Base-by-base conservation (phyloP, 1,140 invertebrate species). In the Bombus cullumanus region DNA sequence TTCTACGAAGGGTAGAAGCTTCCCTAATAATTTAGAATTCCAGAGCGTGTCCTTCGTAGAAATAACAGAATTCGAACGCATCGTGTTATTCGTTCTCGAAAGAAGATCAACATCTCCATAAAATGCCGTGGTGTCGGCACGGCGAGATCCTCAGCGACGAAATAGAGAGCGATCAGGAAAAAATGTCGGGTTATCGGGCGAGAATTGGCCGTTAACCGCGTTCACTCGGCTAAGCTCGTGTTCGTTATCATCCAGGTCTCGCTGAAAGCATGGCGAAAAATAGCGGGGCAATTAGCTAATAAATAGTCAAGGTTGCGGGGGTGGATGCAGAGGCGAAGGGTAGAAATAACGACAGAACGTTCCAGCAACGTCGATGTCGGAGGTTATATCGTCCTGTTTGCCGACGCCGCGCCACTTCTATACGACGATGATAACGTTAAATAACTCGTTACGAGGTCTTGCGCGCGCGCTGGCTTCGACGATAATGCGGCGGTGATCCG, bases 231-330 rank as follows among this genome's bases (percentile, higher is more conserved):
- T 76, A 64, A 72, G 41, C 79, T 72, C 53, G 81, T 85, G 62
- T 62, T 41, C 62, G 88, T 91, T 90, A 91, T 89, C 87, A 90
- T 89, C 89, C 10, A 74, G 8, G 85, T 80, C 66, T 28, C 69
- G 90, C 88, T 91, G 89, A 91, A 91, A 92, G 91, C 91, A 88
- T 87, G 86, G 76, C 80, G 84, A 90, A 91, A 85, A 90, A 88
- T 88, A 90, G 83, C 57, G 39, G 9, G 13, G 84, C 89, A 90
- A 92, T 92, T 91, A 91, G 83, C 89, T 84, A 88, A 92, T 92
- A 90, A 91, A 92, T 87, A 88, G 78, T 31, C 22, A 43, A 2
- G 4, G 25, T 9, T 53, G 47, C 47, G 9, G 2, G 6, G 64
- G 18, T 6, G 31, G 34, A 10, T 62, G 15, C 43, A 5, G 47